Evolutionary conservation across 2,797 vertebrate species (phyloP), one percentile per base, ranked within the genome.

Genomic region (Hyperoplus immaculatus): DNA sequence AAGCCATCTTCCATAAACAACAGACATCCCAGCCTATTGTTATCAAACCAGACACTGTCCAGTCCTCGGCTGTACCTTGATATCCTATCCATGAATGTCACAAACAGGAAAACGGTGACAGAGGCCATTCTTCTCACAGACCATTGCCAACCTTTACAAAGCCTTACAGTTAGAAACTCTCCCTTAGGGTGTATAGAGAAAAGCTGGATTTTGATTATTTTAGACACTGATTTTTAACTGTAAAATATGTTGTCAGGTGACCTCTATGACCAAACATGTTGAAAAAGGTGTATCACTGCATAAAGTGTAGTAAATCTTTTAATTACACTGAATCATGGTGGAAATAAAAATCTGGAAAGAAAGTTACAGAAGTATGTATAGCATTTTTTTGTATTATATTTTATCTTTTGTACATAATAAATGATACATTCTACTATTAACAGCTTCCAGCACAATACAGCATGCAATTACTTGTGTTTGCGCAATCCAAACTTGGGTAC

Each of bases 21-120:
- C 42, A 59, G 66, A 50, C 8, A 70, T 72, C 71, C 56, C 60
- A 66, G 36, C n/a, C 45, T 63, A 2, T 1, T 72, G 53, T 66
- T 83, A 71, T 75, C 75, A 58, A 29, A 18, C 45, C 63, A 60
- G 51, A 82, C 18, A 64, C 73, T 62, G 46, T 77, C 66, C 82
- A 83, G 78, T 59, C 59, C 59, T 55, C 1, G 65, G 29, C 36
- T 36, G n/a, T 60, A 62, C 29, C 21, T 68, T 53, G 58, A 77
- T 80, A 68, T 57, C 12, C 5, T 54, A 66, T 61, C 62, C 55
- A 56, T 50, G 57, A 53, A 60, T 62, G 75, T 45, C 75, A 65
- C 57, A 80, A 87, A 85, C 80, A 80, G 82, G 82, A 88, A 85
- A 51, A 74, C n/a, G 54, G 45, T 39, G 59, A 86, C 65, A 80